Evolutionary conservation across 1,140 invertebrate species (phyloP).

Genomic region (Tyrophagus putrescentiae): DNA sequence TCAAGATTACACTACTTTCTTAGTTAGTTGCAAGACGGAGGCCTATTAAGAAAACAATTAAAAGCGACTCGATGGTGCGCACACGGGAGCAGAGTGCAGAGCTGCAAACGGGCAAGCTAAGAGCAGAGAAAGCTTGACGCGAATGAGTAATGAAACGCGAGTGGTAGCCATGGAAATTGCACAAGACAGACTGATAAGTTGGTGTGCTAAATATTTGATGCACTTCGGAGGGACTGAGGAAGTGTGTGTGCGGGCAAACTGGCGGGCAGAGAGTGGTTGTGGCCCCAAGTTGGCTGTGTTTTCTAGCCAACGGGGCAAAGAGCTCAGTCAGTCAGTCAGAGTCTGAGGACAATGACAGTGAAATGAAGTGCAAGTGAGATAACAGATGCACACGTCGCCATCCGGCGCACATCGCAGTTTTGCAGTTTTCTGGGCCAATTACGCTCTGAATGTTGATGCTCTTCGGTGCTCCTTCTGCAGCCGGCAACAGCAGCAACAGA

Average conservation of each 20-base stretch:
- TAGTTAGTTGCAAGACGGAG: not conserved
- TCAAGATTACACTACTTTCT: not conserved
- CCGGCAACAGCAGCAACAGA: too few species aligned
- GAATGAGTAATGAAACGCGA: not conserved
- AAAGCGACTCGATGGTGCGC: not conserved
- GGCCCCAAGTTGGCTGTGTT: too few species aligned
- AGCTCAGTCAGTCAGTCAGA: not conserved
- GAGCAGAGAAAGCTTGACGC: not conserved
- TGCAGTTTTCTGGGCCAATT: conserved; percentile 11
- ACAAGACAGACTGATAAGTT: conserved; percentile 4
- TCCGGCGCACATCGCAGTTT: not conserved
- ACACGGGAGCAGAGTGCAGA: not conserved
- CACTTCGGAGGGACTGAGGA: too few species aligned
- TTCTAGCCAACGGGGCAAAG: too few species aligned
- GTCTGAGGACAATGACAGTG: not conserved
- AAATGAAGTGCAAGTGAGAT: conserved; percentile 10
- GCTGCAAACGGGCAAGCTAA: not conserved
- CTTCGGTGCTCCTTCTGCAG: too few species aligned
- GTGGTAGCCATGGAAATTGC: not conserved
- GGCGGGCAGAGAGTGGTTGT: too few species aligned
- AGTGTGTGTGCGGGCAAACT: not conserved
- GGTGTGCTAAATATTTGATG: not conserved
- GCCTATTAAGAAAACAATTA: conserved; percentile 11
- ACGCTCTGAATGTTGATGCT: not conserved
- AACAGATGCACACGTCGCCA: conserved; percentile 5